Evolutionary conservation across 2,113 vertebrate species (phyloP).

Genomic region (Ammospiza nelsoni): DNA sequence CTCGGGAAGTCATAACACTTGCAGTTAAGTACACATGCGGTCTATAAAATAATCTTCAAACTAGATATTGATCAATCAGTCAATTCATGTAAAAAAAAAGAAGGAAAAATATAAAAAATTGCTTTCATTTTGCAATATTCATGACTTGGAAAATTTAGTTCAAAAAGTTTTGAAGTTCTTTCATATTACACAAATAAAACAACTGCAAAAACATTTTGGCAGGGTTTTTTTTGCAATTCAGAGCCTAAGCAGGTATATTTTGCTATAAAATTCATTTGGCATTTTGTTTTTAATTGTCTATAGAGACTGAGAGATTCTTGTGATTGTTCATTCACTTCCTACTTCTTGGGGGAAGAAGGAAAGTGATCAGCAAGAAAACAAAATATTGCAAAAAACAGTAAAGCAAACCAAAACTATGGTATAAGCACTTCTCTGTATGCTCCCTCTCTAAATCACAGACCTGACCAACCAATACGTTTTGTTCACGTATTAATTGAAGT

Average conservation of each 20-base stretch:
- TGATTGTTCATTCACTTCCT: not conserved
- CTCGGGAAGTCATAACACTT: constrained; percentile 42
- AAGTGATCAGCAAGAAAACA: not conserved
- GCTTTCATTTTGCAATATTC: not conserved
- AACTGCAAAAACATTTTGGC: not conserved
- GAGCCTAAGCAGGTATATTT: not conserved
- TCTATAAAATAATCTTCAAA: constrained; percentile 40
- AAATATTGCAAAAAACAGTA: not conserved
- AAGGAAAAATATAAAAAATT: not conserved
- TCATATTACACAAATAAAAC: not conserved
- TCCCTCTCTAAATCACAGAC: not conserved
- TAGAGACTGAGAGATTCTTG: not conserved
- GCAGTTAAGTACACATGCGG: constrained; percentile 20
- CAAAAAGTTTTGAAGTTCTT: not conserved
- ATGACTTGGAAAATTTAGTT: not conserved
- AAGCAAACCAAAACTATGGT: not conserved
- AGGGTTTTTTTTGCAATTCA: not conserved
- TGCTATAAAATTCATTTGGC: not conserved
- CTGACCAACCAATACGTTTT: not conserved
- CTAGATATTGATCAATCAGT: not conserved
- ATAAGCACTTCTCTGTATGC: not conserved
- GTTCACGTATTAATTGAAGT: not conserved
- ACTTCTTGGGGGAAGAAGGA: not conserved
- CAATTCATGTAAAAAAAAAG: not conserved
- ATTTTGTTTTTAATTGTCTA: not conserved